Evolutionary conservation across 2,888 invertebrate genomes (phyloP).

Genomic region (Temnothorax ravouxi): DNA sequence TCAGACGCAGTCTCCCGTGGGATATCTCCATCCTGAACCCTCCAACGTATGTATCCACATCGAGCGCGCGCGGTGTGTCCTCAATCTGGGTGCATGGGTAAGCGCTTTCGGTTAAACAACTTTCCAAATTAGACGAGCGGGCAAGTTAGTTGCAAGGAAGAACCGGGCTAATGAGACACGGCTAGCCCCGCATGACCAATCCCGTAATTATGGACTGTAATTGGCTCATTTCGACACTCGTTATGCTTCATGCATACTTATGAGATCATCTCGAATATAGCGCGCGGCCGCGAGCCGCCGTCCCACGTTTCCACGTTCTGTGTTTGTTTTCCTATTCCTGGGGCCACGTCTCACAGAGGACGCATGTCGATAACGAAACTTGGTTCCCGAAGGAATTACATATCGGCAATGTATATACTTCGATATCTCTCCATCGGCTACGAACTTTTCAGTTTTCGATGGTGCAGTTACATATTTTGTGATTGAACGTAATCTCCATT

Average conservation of each 20-base stretch:
- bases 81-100: conserved; percentile 49
- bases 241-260: conserved; percentile 52
- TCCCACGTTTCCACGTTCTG: background rate
- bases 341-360: background rate
- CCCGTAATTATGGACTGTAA: conserved; percentile 70
- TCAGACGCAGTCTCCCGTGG: conserved; percentile 34
- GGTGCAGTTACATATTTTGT: conserved; percentile 43
- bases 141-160: conserved; percentile 56
- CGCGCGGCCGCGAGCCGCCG: background rate
- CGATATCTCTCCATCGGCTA: conserved; percentile 15
- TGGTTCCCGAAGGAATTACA: conserved; percentile 38
- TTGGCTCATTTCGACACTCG: conserved; percentile 56
- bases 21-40: conserved; percentile 11
- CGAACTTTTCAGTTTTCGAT: conserved; percentile 32
- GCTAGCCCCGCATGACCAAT: conserved; percentile 37
- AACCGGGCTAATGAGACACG: conserved; percentile 62
- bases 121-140: conserved; percentile 52
- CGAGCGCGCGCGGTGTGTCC: conserved; percentile 45
- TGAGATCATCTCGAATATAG: conserved; percentile 43
- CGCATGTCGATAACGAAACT: conserved; percentile 14
- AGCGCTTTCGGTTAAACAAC: conserved; percentile 64
- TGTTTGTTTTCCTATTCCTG: conserved; percentile 34
- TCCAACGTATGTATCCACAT: conserved; percentile 38
- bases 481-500: conserved; percentile 31
- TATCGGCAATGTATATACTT: conserved; percentile 7